Conservation (phyloP, 2,113 vertebrate species). For the Tenrec ecaudatus region DNA sequence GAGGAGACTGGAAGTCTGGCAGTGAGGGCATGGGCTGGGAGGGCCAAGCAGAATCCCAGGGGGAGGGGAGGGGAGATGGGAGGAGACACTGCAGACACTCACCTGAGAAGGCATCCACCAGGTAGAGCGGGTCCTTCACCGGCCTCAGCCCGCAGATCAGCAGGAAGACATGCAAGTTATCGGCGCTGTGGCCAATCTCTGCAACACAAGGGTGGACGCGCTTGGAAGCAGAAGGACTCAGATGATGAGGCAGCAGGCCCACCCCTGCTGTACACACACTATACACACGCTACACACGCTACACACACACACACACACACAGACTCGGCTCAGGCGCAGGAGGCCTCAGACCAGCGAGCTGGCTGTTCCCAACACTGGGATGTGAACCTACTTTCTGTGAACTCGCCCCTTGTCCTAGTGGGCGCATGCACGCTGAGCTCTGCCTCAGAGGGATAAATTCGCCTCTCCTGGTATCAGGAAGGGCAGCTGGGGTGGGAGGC, state of each 20-base stretch:
- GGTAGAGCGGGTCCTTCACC: constrained; percentile 93
- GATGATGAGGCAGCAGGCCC: fast-evolving
- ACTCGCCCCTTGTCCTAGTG: no score
- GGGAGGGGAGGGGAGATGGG: no score
- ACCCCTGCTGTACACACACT: no score
- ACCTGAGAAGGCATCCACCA: constrained; percentile 91
- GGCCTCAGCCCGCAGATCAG: constrained; percentile 92
- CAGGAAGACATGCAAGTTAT: constrained; percentile 87
- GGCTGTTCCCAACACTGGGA: no score
- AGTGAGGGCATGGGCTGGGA: fast-evolving
- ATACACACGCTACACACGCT: no score
- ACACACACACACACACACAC: no score
- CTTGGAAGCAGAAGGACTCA: background rate
- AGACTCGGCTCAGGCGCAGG: fast-evolving
- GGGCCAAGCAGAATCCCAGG: fast-evolving
- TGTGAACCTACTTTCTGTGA: fast-evolving
- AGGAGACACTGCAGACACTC: background rate
- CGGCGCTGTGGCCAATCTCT: constrained; percentile 84
- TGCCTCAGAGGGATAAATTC: no score
- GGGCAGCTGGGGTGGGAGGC: no score
- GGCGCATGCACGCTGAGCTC: no score
- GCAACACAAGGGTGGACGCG: constrained; percentile 56
- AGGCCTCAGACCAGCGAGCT: no score
- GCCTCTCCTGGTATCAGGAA: no score
- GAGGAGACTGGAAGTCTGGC: fast-evolving